Conservation (phyloP, 1,140 invertebrate species). For the Heterodera schachtii region DNA sequence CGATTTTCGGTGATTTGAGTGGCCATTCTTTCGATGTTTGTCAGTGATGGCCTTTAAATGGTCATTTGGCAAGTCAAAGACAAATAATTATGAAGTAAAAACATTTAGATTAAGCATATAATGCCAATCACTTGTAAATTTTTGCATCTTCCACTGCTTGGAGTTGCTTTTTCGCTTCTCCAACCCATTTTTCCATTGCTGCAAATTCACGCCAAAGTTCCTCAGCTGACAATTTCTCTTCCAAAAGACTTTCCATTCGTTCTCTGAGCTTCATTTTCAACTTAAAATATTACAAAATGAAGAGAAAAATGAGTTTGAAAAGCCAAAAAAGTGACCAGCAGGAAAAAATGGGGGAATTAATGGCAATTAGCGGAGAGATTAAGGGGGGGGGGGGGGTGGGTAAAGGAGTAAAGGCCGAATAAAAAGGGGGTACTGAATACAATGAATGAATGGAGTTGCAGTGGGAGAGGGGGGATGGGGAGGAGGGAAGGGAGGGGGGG, state of each 20-base stretch:
- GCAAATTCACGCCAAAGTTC: slow-evolving; percentile 54
- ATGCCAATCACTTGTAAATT: slow-evolving; percentile 32
- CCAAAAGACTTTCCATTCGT: slow-evolving; percentile 39
- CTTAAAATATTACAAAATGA: slow-evolving; percentile 35
- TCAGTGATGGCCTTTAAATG: slow-evolving; percentile 45
- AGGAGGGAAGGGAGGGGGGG: background rate
- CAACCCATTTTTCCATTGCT: slow-evolving; percentile 44
- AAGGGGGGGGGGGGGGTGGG: too few species aligned
- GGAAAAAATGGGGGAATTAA: background rate
- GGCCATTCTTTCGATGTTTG: slow-evolving; percentile 47
- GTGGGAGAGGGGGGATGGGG: background rate
- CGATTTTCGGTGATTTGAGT: slow-evolving; percentile 34
- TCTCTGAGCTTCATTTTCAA: slow-evolving; percentile 42
- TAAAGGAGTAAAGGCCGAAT: background rate
- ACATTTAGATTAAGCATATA: background rate
- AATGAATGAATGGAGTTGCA: background rate
- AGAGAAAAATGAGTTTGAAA: slow-evolving; percentile 7
- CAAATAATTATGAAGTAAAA: background rate
- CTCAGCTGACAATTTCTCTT: slow-evolving; percentile 34
- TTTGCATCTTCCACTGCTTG: slow-evolving; percentile 39
- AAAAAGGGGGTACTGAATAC: background rate
- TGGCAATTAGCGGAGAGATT: background rate
- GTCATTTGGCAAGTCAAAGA: background rate
- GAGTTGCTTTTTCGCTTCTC: slow-evolving; percentile 37
- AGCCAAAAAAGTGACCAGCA: slow-evolving; percentile 7